Evolutionary conservation across 2,797 vertebrate genomes (phyloP).

Genomic region (Artibeus lituratus): DNA sequence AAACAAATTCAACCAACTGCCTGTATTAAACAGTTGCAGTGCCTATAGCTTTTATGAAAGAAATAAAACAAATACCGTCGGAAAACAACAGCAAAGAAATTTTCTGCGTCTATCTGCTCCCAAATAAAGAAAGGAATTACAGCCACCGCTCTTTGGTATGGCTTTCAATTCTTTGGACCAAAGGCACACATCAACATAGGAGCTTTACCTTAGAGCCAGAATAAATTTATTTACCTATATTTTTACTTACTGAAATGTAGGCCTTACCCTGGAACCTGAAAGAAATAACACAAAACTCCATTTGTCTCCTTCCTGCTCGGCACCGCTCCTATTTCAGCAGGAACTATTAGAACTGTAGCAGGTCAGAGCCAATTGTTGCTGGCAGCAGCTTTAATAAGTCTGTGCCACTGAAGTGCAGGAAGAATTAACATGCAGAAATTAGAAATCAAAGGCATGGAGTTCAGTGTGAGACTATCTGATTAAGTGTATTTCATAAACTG

Average conservation of each 20-base stretch:
- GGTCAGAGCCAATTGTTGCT: slow-evolving; percentile 55
- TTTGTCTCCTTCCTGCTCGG: slow-evolving; percentile 24
- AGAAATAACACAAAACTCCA: slow-evolving; percentile 36
- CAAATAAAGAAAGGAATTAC: background rate
- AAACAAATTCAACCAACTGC: background rate
- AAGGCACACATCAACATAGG: background rate
- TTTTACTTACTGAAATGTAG: slow-evolving; percentile 44
- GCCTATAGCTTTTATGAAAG: background rate
- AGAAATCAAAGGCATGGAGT: slow-evolving; percentile 52
- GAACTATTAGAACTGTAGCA: slow-evolving; percentile 44
- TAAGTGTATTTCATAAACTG: background rate
- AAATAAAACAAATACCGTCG: background rate
- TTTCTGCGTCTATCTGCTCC: background rate
- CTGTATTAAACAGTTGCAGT: background rate
- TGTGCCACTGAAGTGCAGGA: slow-evolving; percentile 35
- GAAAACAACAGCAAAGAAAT: background rate
- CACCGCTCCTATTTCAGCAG: background rate
- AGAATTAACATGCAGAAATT: slow-evolving; percentile 57
- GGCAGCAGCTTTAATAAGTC: slow-evolving; percentile 52
- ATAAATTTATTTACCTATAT: slow-evolving; percentile 29
- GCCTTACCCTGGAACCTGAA: slow-evolving; percentile 48
- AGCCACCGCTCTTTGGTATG: background rate
- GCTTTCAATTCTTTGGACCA: background rate
- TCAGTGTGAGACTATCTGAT: slow-evolving; percentile 47
- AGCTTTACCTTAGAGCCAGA: background rate